Evolutionary conservation across 2,888 invertebrate species (phyloP).

Genomic region (Eutolmus rufibarbis): DNA sequence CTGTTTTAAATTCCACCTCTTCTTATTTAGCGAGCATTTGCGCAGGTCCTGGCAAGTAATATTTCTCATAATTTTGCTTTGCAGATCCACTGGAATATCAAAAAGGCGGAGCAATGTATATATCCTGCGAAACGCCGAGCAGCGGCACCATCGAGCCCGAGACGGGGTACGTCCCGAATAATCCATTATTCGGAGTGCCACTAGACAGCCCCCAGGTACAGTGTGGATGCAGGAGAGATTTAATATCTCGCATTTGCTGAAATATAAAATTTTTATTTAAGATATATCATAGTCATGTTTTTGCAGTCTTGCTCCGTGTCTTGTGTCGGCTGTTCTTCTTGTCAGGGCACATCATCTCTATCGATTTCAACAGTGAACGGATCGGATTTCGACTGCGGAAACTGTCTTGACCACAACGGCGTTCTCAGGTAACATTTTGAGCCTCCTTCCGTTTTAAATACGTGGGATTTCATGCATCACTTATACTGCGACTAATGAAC

Average conservation of each 20-base stretch:
- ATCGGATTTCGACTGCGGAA: conserved; percentile 63
- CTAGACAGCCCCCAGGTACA: conserved; percentile 64
- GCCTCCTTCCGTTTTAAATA: conserved; percentile 32
- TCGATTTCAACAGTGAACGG: conserved; percentile 60
- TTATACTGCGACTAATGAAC: conserved; percentile 36
- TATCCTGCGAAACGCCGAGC: conserved; percentile 64
- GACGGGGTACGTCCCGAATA: conserved; percentile 64
- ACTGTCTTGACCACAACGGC: conserved; percentile 59
- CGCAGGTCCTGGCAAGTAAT: neutral
- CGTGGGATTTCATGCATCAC: conserved; percentile 27
- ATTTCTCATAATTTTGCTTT: conserved; percentile 42
- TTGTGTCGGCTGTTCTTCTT: conserved; percentile 63
- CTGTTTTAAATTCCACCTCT: neutral
- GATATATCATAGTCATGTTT: conserved; percentile 10
- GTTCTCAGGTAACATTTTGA: conserved; percentile 49
- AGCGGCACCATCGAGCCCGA: conserved; percentile 64
- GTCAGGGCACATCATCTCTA: conserved; percentile 61
- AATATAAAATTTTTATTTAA: neutral
- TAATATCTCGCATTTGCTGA: conserved; percentile 1
- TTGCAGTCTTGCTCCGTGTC: conserved; percentile 63
- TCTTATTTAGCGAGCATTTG: neutral
- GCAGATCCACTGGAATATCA: conserved; percentile 64
- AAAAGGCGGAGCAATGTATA: conserved; percentile 65
- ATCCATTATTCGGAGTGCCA: conserved; percentile 63
- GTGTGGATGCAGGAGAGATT: conserved; percentile 42